Conservation (phyloP, 1,140 invertebrate species). For the Andrena cerasifolii region DNA sequence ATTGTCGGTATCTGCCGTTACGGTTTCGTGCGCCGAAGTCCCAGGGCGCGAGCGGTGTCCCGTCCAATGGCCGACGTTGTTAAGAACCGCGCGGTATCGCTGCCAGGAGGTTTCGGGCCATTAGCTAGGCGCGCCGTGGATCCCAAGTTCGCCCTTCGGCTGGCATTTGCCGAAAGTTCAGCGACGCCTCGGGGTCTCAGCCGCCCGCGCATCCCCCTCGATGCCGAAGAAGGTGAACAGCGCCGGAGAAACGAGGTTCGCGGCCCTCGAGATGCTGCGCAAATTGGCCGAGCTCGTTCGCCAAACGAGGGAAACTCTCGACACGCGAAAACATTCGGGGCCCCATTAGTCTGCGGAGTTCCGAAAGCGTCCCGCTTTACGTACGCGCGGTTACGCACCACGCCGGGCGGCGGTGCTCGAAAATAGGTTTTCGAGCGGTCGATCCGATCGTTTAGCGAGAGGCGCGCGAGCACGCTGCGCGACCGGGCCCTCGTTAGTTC, state of each 20-base stretch:
- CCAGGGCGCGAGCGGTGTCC: background rate
- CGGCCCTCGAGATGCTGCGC: conserved; percentile 1
- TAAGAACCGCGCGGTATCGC: conserved; percentile 9
- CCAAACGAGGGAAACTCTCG: background rate
- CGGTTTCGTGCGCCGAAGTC: background rate
- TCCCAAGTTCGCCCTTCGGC: conserved; percentile 32
- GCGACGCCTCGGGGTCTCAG: background rate
- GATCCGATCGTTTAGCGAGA: conserved; percentile 38
- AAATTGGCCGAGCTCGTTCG: conserved; percentile 26
- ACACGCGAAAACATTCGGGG: conserved; percentile 39
- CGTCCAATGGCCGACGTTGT: background rate
- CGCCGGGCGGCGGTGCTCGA: background rate
- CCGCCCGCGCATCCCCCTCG: background rate
- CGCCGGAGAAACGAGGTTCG: background rate
- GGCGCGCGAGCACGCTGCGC: conserved; percentile 14
- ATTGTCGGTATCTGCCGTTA: background rate
- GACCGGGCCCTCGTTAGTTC: conserved; percentile 68
- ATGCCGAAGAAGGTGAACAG: background rate
- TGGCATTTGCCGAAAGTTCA: conserved; percentile 62
- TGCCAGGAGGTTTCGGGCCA: conserved; percentile 12
- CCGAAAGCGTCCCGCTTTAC: background rate
- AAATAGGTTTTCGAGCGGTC: conserved; percentile 35
- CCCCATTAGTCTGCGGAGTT: conserved; percentile 15
- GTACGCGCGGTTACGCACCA: too few species aligned
- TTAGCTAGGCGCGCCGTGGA: conserved; percentile 31